Evolutionary conservation across 2,797 vertebrate genomes (phyloP), one percentile per base, ranked within the genome.

Genomic region (Galago senegalensis): DNA sequence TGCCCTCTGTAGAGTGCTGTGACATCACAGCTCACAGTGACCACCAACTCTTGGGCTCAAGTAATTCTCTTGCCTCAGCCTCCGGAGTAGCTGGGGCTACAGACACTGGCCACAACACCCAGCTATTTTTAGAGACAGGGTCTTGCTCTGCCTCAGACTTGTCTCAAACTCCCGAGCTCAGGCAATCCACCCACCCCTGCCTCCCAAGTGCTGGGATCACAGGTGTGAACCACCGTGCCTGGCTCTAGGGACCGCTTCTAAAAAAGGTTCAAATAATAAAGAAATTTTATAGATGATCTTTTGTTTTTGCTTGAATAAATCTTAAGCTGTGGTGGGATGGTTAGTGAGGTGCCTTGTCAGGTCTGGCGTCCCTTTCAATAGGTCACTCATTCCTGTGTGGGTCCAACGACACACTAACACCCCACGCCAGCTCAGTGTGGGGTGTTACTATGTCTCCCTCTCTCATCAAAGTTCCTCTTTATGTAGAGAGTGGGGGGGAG

Each of bases 291-390:
- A n/a, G 11, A 18, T 29, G 40, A 61, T 89, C 9, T 58, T 93
- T 83, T 46, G 18, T 34, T 77, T 86, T 61, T 95, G 86, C 75
- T 91, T 87, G 67, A 93, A 40, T 80, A 93, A 89, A 90, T 87
- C 67, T 80, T 91, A 60, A 27, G 5, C 91, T 72, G 21, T 80
- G 43, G 53, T 72, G 79, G 91, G 80, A 46, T 27, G 43, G 61
- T 91, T 77, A 75, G 61, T 86, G 77, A 76, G 25, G 17, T 63
- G 86, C 69, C 92, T 65, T 87, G 40, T n/a, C 83, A 83, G 53
- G 23, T 29, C 56, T 91, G 86, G 67, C 23, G 65, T 58, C 31
- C 14, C 63, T 95, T 87, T 92, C 87, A 88, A 53, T 29, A 92
- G 67, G 34, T 27, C 6, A 17, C 9, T 4, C 4, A 40, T 80